Percentiles rank a stretch among this genome's conserved stretches.
These are phyloP conservation scores for Mycetomoellerius zeteki DNA, from an alignment of 1,140 invertebrate genomes.

Conservation along the genomic window DNA sequence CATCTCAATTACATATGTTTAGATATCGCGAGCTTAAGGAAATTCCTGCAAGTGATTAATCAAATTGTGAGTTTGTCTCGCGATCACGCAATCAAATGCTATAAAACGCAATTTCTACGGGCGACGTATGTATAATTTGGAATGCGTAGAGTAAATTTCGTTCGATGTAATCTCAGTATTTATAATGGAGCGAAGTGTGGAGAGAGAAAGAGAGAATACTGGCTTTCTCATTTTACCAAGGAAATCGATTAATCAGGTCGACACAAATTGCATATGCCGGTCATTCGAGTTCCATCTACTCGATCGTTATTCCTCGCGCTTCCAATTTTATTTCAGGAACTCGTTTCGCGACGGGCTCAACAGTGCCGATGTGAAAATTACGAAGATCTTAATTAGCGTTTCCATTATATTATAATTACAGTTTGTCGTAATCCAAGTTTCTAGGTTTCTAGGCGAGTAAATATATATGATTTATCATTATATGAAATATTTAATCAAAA, in stretches of 20 bases:
- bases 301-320: slow-evolving; percentile 14
- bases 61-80: slow-evolving; percentile 12
- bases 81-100: slow-evolving; percentile 18
- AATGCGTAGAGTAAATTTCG: slow-evolving; percentile 43
- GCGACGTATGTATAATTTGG: slow-evolving; percentile 24
- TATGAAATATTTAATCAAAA: neutral
- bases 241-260: slow-evolving; percentile 34
- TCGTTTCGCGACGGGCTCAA: slow-evolving; percentile 15
- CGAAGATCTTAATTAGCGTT: neutral
- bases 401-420: slow-evolving; percentile 23
- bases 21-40: neutral
- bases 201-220: neutral
- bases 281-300: slow-evolving; percentile 21
- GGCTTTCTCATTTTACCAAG: slow-evolving; percentile 16
- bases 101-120: slow-evolving; percentile 20
- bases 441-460: neutral
- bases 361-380: slow-evolving; percentile 25
- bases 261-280: slow-evolving; percentile 21
- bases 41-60: slow-evolving; percentile 21
- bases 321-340: slow-evolving; percentile 6
- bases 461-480: slow-evolving; percentile 2
- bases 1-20: slow-evolving; percentile 10
- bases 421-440: neutral
- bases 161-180: slow-evolving; percentile 50
- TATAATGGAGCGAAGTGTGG: slow-evolving; percentile 31